These are phyloP conservation scores for Choristoneura rosaceana DNA, from an alignment of 2,888 invertebrate genomes.

Conservation along the genomic window DNA sequence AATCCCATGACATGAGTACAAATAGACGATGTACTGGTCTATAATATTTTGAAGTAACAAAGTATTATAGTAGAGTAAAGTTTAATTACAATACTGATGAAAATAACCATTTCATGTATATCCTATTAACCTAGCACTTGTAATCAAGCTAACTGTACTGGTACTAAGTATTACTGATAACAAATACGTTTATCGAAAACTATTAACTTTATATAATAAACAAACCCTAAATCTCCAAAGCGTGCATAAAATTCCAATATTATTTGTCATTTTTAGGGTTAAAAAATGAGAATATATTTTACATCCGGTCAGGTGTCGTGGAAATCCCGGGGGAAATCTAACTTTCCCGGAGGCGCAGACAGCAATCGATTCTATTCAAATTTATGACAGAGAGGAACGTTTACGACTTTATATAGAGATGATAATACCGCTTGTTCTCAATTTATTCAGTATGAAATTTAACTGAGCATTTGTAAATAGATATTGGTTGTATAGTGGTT, in stretches of 20 bases:
- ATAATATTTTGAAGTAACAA: too few relatives aligned
- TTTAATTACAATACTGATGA: too few relatives aligned
- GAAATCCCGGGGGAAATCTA: constrained; percentile 83
- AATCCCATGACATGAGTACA: too few relatives aligned
- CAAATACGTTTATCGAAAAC: neutral
- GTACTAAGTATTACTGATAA: too few relatives aligned
- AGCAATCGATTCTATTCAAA: constrained; percentile 86
- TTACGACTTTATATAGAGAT: constrained; percentile 61
- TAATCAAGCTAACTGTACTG: too few relatives aligned
- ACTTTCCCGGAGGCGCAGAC: constrained; percentile 85
- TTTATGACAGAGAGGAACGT: constrained; percentile 84
- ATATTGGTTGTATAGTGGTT: too few relatives aligned
- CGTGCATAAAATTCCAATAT: constrained; percentile 20
- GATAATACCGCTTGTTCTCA: constrained; percentile 48
- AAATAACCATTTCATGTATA: too few relatives aligned
- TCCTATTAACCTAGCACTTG: too few relatives aligned
- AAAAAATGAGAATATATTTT: constrained; percentile 82
- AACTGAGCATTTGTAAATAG: too few relatives aligned
- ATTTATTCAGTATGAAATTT: too few relatives aligned
- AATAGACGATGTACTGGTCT: too few relatives aligned
- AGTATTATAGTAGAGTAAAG: too few relatives aligned
- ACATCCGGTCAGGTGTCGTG: constrained; percentile 84
- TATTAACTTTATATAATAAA: neutral
- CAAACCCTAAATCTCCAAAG: constrained; percentile 4
- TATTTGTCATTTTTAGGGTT: constrained; percentile 57